Conservation (phyloP, 2,113 vertebrate species). For the Dipodomys spectabilis region DNA sequence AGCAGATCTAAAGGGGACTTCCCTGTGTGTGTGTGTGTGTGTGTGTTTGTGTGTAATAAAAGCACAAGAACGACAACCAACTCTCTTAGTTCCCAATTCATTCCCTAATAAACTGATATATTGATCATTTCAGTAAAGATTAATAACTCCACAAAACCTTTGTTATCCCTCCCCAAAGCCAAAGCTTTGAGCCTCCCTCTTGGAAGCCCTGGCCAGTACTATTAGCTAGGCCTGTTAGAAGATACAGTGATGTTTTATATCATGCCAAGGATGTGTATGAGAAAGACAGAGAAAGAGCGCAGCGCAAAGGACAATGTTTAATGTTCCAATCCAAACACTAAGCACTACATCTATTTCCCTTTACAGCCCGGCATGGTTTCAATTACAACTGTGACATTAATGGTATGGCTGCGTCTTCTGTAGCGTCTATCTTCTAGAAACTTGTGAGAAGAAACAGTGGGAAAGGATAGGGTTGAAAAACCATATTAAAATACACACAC, state of each 20-base stretch:
- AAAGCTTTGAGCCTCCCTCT: slow-evolving; percentile 69
- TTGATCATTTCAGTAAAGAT: not conserved
- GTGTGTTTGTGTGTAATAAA: not conserved
- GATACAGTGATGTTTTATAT: slow-evolving; percentile 54
- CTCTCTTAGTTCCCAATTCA: slow-evolving; percentile 1
- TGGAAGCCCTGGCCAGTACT: slow-evolving; percentile 77
- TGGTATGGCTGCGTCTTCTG: slow-evolving; percentile 80
- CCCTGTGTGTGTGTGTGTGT: too few species aligned
- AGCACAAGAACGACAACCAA: slow-evolving; percentile 12
- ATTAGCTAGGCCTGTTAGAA: slow-evolving; percentile 67
- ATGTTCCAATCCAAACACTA: slow-evolving; percentile 72
- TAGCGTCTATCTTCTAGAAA: slow-evolving; percentile 80
- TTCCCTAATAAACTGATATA: not conserved
- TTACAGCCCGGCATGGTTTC: slow-evolving; percentile 83
- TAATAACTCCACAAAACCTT: not conserved
- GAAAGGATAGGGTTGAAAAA: slow-evolving; percentile 82
- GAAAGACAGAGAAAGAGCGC: not conserved
- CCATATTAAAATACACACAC: slow-evolving; percentile 66
- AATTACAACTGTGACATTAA: slow-evolving; percentile 82
- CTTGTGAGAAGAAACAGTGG: slow-evolving; percentile 84
- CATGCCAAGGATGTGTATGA: slow-evolving; percentile 67
- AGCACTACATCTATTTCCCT: slow-evolving; percentile 77
- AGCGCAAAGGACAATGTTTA: slow-evolving; percentile 46
- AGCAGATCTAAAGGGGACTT: not conserved
- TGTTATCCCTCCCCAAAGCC: not conserved